Evolutionary conservation across 2,113 vertebrate genomes (phyloP).

Genomic region (Rhabdomys dilectus): DNA sequence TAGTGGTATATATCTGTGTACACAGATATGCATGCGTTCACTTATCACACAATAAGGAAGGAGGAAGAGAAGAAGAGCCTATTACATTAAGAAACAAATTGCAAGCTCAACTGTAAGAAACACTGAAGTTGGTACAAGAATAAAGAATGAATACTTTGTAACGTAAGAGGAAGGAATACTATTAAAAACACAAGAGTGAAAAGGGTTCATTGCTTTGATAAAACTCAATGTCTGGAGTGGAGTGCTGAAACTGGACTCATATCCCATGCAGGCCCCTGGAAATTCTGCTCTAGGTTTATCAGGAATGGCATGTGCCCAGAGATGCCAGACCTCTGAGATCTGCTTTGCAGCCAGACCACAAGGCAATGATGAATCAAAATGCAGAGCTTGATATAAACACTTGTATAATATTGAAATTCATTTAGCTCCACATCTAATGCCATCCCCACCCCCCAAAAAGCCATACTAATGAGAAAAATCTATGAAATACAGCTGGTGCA

Average conservation of each 20-base stretch:
- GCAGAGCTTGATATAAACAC: constrained; percentile 57
- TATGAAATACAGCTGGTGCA: constrained; percentile 58
- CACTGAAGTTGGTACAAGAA: background rate
- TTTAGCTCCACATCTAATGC: constrained; percentile 56
- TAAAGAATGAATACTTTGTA: constrained; percentile 8
- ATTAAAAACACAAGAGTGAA: background rate
- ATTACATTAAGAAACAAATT: constrained; percentile 15
- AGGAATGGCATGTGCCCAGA: background rate
- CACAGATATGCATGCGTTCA: background rate
- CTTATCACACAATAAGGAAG: background rate
- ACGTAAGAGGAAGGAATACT: background rate
- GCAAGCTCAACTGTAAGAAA: background rate
- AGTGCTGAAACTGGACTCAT: background rate
- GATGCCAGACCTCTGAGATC: constrained; percentile 57
- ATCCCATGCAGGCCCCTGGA: background rate
- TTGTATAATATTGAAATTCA: background rate
- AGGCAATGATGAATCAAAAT: constrained; percentile 51
- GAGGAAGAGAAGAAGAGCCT: background rate
- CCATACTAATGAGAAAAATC: background rate
- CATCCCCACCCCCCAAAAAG: background rate
- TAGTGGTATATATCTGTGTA: background rate
- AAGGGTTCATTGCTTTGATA: background rate
- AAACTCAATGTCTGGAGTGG: background rate
- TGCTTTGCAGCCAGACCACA: constrained; percentile 2
- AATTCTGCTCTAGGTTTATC: background rate